Percentiles rank a stretch among this genome's conserved stretches.
phyloP scores from a whole-genome alignment of 1,140 invertebrate genomes.

The Brachionus koreanus region DNA sequence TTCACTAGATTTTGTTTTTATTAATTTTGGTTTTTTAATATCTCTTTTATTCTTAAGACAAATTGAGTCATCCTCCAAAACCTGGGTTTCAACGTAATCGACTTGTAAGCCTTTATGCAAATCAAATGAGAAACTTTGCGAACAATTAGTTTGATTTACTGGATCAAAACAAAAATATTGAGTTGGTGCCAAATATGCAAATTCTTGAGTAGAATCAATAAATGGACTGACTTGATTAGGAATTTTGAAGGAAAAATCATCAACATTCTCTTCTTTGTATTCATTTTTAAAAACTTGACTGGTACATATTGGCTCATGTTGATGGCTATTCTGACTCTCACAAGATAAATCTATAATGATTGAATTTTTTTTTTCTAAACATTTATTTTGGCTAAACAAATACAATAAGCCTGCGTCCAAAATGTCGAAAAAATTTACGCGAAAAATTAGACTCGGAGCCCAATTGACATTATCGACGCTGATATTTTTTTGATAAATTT shows the following conservation, averaged over 20 bases:
- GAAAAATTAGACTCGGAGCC: neutral
- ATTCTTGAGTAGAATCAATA: conserved; percentile 6
- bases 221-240: neutral
- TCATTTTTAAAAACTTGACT: neutral
- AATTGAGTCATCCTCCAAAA: neutral
- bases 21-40: neutral
- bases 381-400: neutral
- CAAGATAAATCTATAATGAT: neutral
- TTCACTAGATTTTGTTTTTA: neutral
- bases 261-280: neutral
- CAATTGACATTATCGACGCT: neutral
- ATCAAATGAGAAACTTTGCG: neutral
- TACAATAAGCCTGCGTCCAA: neutral
- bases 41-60: neutral
- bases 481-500: neutral
- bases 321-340: neutral
- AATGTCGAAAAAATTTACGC: neutral
- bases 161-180: neutral
- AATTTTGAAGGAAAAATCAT: neutral
- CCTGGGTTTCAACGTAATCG: neutral
- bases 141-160: neutral
- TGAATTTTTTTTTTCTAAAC: neutral
- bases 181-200: neutral
- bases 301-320: neutral
- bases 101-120: neutral